Percentiles rank a stretch among this genome's conserved stretches.
phyloP scores from a whole-genome alignment of 1,140 invertebrate genomes.

The Cotesia vestalis region DNA sequence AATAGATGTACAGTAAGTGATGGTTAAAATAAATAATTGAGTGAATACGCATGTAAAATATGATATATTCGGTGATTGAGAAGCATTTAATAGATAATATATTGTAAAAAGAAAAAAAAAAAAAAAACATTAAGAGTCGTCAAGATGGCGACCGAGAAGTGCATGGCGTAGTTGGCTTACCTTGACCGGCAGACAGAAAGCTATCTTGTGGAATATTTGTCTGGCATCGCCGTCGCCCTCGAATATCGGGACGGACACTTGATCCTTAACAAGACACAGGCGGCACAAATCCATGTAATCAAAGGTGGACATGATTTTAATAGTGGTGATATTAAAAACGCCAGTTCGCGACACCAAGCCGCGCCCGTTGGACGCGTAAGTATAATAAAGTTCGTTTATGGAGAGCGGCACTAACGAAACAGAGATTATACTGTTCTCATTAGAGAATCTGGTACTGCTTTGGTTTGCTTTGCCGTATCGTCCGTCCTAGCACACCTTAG shows the following conservation, averaged over 20 bases:
- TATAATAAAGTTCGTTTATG: slow-evolving; percentile 15
- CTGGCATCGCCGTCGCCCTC: slow-evolving; percentile 68
- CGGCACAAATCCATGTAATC: slow-evolving; percentile 69
- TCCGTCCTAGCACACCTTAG: too few relatives aligned
- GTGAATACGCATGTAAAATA: too few relatives aligned
- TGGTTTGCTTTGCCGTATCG: too few relatives aligned
- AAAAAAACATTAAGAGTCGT: slow-evolving; percentile 22
- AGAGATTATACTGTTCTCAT: not conserved
- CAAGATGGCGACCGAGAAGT: slow-evolving; percentile 46
- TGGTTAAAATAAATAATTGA: slow-evolving; percentile 4
- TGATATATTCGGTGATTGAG: slow-evolving; percentile 1
- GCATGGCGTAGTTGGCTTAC: slow-evolving; percentile 67
- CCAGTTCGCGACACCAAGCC: slow-evolving; percentile 48
- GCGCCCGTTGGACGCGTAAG: slow-evolving; percentile 47
- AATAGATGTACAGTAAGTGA: slow-evolving; percentile 11
- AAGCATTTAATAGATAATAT: not conserved
- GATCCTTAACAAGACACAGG: slow-evolving; percentile 70
- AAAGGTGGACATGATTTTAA: slow-evolving; percentile 62
- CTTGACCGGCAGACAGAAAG: slow-evolving; percentile 71
- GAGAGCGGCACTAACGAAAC: too few relatives aligned
- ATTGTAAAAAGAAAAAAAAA: not conserved
- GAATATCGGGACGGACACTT: slow-evolving; percentile 69
- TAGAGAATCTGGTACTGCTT: not conserved
- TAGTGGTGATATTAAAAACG: slow-evolving; percentile 44
- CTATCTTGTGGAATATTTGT: slow-evolving; percentile 70